Percentiles rank a stretch among this genome's conserved stretches.
phyloP scores from a whole-genome alignment of 2,888 invertebrate genomes.

The Pyrrhosoma nymphula region DNA sequence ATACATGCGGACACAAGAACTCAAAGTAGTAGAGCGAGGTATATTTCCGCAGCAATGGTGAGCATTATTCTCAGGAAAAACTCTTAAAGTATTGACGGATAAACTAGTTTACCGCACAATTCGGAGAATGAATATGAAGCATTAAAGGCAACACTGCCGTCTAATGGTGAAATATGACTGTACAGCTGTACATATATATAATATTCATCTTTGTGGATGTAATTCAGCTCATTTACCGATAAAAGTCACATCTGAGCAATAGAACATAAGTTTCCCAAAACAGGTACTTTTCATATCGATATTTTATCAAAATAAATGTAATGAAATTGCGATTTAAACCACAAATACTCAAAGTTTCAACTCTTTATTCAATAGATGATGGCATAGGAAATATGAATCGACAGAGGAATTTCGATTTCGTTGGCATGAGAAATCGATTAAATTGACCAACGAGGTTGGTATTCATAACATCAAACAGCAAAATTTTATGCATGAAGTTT shows the following conservation, averaged over 20 bases:
- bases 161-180: not conserved
- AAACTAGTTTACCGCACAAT: no score
- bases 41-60: no score
- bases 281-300: not conserved
- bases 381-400: not conserved
- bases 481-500: not conserved
- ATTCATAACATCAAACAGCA: not conserved
- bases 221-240: not conserved
- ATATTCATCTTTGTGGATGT: not conserved
- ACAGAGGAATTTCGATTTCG: not conserved
- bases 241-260: not conserved
- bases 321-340: not conserved
- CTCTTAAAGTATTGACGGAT: no score
- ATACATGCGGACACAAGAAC: no score
- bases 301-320: conserved; percentile 14
- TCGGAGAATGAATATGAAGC: no score
- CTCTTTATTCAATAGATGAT: not conserved
- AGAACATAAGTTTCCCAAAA: not conserved
- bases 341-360: not conserved
- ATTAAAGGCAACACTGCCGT: not conserved
- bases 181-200: not conserved
- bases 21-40: no score
- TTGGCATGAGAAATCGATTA: not conserved
- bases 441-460: not conserved
- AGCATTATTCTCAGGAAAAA: no score